Evolutionary conservation across 2,797 vertebrate genomes (phyloP).

Genomic region (Siniperca obscura): DNA sequence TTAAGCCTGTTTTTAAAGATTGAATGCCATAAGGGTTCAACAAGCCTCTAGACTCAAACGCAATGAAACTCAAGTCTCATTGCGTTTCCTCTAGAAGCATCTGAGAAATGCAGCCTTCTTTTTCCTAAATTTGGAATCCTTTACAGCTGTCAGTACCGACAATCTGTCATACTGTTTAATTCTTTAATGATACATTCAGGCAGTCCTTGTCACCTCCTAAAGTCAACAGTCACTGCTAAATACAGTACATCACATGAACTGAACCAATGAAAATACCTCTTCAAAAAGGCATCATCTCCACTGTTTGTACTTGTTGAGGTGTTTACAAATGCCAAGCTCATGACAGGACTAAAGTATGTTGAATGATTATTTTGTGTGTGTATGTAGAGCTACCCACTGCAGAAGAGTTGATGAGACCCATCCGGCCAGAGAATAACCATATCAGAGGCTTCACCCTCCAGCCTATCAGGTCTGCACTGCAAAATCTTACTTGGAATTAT

Average conservation of each 20-base stretch:
- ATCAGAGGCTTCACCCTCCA: conserved; percentile 79
- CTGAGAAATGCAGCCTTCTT: not conserved
- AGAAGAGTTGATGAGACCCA: conserved; percentile 93
- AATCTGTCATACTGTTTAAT: not conserved
- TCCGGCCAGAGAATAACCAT: conserved; percentile 80
- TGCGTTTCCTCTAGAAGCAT: not conserved
- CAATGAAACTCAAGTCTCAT: not conserved
- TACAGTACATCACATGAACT: not conserved
- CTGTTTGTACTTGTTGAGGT: not conserved
- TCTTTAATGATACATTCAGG: not conserved
- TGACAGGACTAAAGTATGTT: not conserved
- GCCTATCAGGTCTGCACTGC: conserved; percentile 82
- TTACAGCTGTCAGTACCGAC: not conserved
- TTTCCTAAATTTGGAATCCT: not conserved
- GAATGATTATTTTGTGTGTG: conserved; percentile 15
- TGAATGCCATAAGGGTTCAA: not conserved
- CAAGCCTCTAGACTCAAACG: too few species aligned
- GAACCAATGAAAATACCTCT: not conserved
- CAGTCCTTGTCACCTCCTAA: not conserved
- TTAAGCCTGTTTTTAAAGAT: not conserved
- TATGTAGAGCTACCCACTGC: conserved; percentile 90
- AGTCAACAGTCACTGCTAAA: not conserved
- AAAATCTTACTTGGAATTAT: not conserved
- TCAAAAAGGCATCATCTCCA: not conserved
- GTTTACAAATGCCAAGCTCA: not conserved